Evolutionary conservation across 2,888 invertebrate genomes (phyloP).

Genomic region (Pasiphila rectangulata): DNA sequence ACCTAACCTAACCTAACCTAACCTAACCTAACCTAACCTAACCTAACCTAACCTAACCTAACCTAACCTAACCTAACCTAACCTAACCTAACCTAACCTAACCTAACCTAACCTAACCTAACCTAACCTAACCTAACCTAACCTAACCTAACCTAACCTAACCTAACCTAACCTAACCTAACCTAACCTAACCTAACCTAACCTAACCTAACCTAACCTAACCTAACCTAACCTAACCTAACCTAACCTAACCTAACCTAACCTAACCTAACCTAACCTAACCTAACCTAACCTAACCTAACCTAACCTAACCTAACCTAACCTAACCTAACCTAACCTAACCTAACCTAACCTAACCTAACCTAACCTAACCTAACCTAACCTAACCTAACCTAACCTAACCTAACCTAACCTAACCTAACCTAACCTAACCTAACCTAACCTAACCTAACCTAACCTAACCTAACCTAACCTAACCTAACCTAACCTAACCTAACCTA

Average conservation of each 20-base stretch:
- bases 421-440: slow-evolving; percentile 10
- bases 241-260: slow-evolving; percentile 20
- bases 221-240: slow-evolving; percentile 9
- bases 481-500: slow-evolving; percentile 12
- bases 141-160: slow-evolving; percentile 11
- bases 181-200: slow-evolving; percentile 9
- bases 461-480: slow-evolving; percentile 11
- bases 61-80: slow-evolving; percentile 35
- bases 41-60: slow-evolving; percentile 35
- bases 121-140: slow-evolving; percentile 19
- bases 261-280: slow-evolving; percentile 32
- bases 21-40: slow-evolving; percentile 33
- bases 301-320: slow-evolving; percentile 28
- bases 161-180: slow-evolving; percentile 10
- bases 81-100: slow-evolving; percentile 33
- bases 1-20: slow-evolving; percentile 36
- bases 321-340: slow-evolving; percentile 28
- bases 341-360: slow-evolving; percentile 22
- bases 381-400: slow-evolving; percentile 29
- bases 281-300: slow-evolving; percentile 28
- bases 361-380: slow-evolving; percentile 27
- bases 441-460: slow-evolving; percentile 11
- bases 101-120: slow-evolving; percentile 35
- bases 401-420: slow-evolving; percentile 22
- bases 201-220: slow-evolving; percentile 9